A percentile compares a stretch with the other conserved stretches of the same genome.
phyloP scores from a whole-genome alignment of 2,113 vertebrate genomes.

The Syrrhaptes paradoxus region DNA sequence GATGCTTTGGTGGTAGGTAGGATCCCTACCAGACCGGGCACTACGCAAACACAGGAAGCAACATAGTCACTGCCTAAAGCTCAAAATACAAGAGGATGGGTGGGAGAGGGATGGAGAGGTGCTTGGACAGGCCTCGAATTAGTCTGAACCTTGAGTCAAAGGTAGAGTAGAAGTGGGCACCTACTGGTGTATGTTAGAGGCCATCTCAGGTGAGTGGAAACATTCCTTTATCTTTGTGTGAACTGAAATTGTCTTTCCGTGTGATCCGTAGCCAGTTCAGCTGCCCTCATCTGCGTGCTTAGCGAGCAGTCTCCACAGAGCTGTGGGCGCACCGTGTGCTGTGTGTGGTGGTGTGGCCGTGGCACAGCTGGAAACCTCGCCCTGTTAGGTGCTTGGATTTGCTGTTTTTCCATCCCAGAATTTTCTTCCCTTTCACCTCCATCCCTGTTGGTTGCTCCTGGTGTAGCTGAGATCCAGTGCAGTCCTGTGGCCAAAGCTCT shows the following conservation, averaged over 20 bases:
- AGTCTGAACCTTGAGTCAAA: not conserved
- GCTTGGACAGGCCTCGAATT: not conserved
- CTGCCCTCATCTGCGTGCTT: not conserved
- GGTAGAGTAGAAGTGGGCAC: no score
- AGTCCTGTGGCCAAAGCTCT: not conserved
- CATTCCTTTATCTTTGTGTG: not conserved
- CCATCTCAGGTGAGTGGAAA: not conserved
- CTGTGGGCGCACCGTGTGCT: not conserved
- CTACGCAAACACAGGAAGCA: not conserved
- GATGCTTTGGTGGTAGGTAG: not conserved
- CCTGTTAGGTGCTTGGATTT: fast-evolving
- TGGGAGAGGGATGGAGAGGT: not conserved
- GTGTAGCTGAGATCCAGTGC: not conserved
- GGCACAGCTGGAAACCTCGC: not conserved
- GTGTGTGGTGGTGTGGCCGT: not conserved
- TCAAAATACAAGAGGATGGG: not conserved
- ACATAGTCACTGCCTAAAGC: not conserved
- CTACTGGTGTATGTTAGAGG: not conserved
- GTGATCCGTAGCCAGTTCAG: not conserved
- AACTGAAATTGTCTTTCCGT: not conserved
- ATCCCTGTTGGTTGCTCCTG: not conserved
- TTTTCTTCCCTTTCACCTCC: not conserved
- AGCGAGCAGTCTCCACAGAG: not conserved
- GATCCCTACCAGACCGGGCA: not conserved
- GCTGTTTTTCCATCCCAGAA: not conserved